Percentiles rank a stretch among this genome's conserved stretches.
phyloP scores from a whole-genome alignment of 2,888 invertebrate genomes.

The Aricia artaxerxes region DNA sequence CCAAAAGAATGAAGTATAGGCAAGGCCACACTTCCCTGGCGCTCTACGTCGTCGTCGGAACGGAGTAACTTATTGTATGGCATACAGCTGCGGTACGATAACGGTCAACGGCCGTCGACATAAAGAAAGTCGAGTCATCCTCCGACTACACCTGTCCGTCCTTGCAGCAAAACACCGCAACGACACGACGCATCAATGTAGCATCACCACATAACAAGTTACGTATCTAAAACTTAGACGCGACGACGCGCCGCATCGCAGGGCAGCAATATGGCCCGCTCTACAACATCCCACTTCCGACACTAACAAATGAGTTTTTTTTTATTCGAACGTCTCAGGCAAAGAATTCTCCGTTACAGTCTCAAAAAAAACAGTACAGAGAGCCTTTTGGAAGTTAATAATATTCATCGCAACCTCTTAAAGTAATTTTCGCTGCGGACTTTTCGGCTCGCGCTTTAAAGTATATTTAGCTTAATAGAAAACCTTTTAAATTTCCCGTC shows the following conservation, averaged over 20 bases:
- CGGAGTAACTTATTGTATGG: neutral
- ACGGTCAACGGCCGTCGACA: no score
- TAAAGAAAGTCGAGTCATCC: no score
- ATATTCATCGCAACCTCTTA: slow-evolving; percentile 12
- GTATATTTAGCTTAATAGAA: slow-evolving; percentile 6
- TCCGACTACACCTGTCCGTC: no score
- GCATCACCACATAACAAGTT: no score
- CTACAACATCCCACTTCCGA: neutral
- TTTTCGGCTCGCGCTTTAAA: neutral
- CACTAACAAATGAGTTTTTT: slow-evolving; percentile 8
- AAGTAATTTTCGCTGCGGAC: neutral
- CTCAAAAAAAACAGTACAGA: neutral
- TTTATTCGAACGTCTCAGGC: neutral
- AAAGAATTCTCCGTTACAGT: neutral
- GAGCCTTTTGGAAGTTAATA: neutral
- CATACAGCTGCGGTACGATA: no score
- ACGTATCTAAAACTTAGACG: no score
- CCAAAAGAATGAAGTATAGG: neutral
- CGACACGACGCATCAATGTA: no score
- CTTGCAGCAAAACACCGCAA: no score
- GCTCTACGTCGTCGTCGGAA: neutral
- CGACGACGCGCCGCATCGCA: neutral
- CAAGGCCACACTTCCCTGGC: neutral
- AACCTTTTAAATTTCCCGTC: neutral
- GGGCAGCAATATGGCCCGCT: neutral